These are phyloP conservation scores for Sclerurus mexicanus DNA, from an alignment of 2,113 vertebrate genomes.

Conservation along the genomic window DNA sequence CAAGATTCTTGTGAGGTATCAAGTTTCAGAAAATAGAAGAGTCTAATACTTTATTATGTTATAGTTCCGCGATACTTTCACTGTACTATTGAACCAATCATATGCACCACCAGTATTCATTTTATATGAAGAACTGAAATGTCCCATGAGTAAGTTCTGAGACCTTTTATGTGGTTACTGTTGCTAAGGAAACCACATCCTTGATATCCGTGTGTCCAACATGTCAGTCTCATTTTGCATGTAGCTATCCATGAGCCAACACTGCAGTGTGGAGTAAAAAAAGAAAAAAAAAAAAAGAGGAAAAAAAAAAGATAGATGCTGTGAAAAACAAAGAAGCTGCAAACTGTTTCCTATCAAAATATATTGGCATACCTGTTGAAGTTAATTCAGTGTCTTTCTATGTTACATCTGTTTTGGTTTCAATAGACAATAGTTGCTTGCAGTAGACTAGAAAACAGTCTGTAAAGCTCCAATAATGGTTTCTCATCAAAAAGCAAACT, in stretches of 20 bases:
- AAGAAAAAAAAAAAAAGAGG: conserved; percentile 21
- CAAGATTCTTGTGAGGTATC: background rate
- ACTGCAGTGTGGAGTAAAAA: conserved; percentile 36
- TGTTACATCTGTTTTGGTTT: background rate
- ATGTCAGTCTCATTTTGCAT: conserved; percentile 76
- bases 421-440: background rate
- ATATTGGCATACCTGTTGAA: conserved; percentile 20
- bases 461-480: background rate
- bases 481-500: background rate
- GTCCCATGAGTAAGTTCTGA: conserved; percentile 79
- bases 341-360: conserved; percentile 31
- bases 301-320: background rate
- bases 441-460: background rate
- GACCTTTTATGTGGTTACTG: conserved; percentile 74
- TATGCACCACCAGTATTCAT: conserved; percentile 67
- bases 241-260: conserved; percentile 62
- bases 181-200: conserved; percentile 80
- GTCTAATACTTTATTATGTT: background rate
- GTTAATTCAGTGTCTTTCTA: background rate
- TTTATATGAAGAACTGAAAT: conserved; percentile 72
- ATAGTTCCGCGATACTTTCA: background rate
- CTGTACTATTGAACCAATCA: conserved; percentile 52
- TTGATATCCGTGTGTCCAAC: conserved; percentile 77
- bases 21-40: background rate
- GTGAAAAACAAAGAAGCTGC: conserved; percentile 31